Base-by-base conservation (phyloP, 2,113 vertebrate species). In the Aplodontia rufa region DNA sequence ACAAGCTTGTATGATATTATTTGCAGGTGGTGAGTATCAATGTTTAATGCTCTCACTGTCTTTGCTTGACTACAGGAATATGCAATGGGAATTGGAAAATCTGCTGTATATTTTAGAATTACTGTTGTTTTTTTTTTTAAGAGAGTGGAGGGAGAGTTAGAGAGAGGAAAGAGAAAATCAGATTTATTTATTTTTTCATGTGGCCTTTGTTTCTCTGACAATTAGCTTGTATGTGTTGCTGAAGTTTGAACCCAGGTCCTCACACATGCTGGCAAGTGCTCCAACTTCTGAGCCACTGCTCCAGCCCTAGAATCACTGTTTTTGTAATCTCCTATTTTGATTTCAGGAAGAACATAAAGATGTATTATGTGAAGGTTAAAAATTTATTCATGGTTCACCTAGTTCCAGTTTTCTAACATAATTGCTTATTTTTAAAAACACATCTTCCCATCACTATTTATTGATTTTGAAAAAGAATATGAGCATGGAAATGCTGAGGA, bases 321-420 rank as follows among this genome's bases (percentile, higher is more conserved):
- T 90, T 75, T 92, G 1, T 60, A 76, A 66, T 85, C 9, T 80
- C 32, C 87, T n/a, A 69, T 89, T 95, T 96, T 84, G 91, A 78
- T 35, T 40, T 79, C 12, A 49, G 40, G 58, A 78, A 51, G 30
- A 92, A 87, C 10, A 64, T 42, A 86, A 68, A 16, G 3, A n/a
- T 69, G 28, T 58, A 64, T 81, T 37, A 75, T 17, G 26, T 40
- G 58, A 95, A 86, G 16, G 13, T 75, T 80, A 80, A 87, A 75
- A 83, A n/a, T 1, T 60, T 72, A 5, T 40, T 64, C 42, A 26
- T 93, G 64, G 53, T 72, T 60, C 19, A 97, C 30, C 12, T 49
- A 68, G n/a, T 40, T 94, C 1, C 88, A 42, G 4, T 62, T 95
- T 68, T 16, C 55, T 37, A 88, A 71, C 6, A 49, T 53, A 96